Percentiles rank a stretch among this genome's conserved stretches.
Conservation (phyloP, 2,113 vertebrate genomes). For the Hepsetus odoe region DNA sequence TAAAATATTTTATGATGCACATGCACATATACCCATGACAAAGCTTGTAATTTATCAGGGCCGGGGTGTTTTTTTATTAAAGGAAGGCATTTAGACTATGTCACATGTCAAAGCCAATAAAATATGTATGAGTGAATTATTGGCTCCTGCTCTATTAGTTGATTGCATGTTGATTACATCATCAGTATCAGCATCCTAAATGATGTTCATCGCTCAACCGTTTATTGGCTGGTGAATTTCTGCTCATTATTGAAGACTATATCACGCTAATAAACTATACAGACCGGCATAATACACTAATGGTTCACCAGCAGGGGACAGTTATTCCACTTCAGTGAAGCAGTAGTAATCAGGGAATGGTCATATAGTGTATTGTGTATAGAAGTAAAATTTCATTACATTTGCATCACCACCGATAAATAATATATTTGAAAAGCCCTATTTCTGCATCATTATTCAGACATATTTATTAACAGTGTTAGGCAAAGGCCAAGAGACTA, state of each 20-base stretch:
- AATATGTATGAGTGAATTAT: slow-evolving; percentile 51
- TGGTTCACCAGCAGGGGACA: slow-evolving; percentile 32
- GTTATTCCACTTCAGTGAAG: slow-evolving; percentile 1
- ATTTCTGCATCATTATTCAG: no score
- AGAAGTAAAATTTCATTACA: no score
- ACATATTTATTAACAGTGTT: no score
- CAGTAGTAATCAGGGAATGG: background rate
- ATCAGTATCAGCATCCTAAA: slow-evolving; percentile 54
- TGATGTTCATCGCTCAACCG: slow-evolving; percentile 43
- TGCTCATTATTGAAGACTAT: slow-evolving; percentile 47
- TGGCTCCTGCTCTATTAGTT: slow-evolving; percentile 51
- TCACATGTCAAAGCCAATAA: slow-evolving; percentile 41
- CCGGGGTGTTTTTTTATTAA: slow-evolving; percentile 39
- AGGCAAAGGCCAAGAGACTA: no score
- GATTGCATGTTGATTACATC: slow-evolving; percentile 61
- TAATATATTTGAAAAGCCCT: no score
- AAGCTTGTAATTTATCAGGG: slow-evolving; percentile 38
- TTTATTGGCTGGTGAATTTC: slow-evolving; percentile 45
- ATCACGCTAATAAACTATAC: slow-evolving; percentile 49
- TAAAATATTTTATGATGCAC: slow-evolving; percentile 33
- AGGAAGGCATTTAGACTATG: slow-evolving; percentile 46
- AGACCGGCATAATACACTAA: slow-evolving; percentile 44
- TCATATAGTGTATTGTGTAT: background rate
- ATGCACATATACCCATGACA: background rate
- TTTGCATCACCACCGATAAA: no score